Conservation (phyloP, 2,797 vertebrate species). For the Steatocranus sp. region DNA sequence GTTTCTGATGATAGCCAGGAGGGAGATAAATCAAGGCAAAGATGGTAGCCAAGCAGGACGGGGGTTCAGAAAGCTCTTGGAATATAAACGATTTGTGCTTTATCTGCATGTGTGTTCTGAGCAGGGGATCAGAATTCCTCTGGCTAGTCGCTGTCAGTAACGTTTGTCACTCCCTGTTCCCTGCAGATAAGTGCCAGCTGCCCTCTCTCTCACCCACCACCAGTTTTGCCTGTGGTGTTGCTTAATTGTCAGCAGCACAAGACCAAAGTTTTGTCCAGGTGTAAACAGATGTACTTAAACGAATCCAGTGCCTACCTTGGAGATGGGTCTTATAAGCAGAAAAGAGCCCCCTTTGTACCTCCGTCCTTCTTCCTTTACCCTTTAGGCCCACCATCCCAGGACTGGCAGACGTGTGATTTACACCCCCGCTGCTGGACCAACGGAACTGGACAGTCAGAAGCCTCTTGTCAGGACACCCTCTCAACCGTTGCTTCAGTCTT, state of each 20-base stretch:
- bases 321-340: conserved; percentile 11
- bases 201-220: conserved; percentile 15
- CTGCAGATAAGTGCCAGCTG: conserved; percentile 43
- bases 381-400: neutral
- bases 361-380: neutral
- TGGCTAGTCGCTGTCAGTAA: conserved; percentile 9
- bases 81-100: conserved; percentile 19
- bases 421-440: conserved; percentile 23
- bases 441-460: conserved; percentile 62
- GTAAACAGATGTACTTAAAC: conserved; percentile 16
- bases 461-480: conserved; percentile 68
- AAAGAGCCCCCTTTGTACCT: neutral
- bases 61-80: neutral
- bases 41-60: conserved; percentile 17
- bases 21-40: conserved; percentile 26
- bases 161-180: conserved; percentile 27
- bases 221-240: conserved; percentile 22
- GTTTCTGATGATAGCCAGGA: conserved; percentile 34
- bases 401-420: conserved; percentile 66
- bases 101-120: conserved; percentile 31
- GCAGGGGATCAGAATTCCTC: conserved; percentile 20
- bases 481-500: conserved; percentile 69
- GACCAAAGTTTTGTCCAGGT: neutral
- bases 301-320: neutral
- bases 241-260: conserved; percentile 7